These are phyloP conservation scores for Ophioninae sp. DNA, from an alignment of 2,888 invertebrate species.

Conservation along the genomic window DNA sequence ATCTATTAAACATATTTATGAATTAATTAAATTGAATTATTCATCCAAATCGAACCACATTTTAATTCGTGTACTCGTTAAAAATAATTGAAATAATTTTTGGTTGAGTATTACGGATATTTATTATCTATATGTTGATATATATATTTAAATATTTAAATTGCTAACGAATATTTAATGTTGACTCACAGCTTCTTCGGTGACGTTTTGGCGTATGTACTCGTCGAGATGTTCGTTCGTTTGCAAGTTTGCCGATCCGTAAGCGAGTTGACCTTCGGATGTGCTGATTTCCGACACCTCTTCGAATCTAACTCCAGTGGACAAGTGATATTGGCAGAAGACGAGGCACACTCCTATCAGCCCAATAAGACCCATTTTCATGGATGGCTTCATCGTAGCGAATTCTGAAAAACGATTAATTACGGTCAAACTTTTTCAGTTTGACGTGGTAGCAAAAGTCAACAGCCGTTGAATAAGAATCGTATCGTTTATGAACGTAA, in stretches of 20 bases:
- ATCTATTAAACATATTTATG: no score
- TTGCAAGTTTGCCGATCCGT: constrained; percentile 69
- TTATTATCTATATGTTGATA: no score
- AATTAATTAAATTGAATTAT: no score
- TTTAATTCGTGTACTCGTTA: no score
- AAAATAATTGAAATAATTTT: no score
- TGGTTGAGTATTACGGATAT: no score
- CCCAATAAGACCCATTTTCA: constrained; percentile 86
- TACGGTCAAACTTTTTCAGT: constrained; percentile 6
- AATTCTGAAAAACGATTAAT: constrained; percentile 65
- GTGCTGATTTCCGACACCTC: constrained; percentile 73
- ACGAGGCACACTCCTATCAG: constrained; percentile 85
- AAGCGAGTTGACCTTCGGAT: constrained; percentile 65
- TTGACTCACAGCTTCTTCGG: constrained; percentile 72
- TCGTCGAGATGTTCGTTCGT: constrained; percentile 69
- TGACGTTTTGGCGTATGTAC: constrained; percentile 69
- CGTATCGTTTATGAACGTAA: no score
- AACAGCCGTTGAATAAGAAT: no score
- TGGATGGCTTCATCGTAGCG: constrained; percentile 82
- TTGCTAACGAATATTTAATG: no score
- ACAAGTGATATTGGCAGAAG: constrained; percentile 86
- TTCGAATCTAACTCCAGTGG: constrained; percentile 80
- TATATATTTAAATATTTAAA: no score
- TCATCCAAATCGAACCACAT: no score
- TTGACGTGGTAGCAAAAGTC: no score